A percentile compares a stretch with the other conserved stretches of the same genome.
phyloP scores from a whole-genome alignment of 2,888 invertebrate species.

The Caenorhabditis sp. region DNA sequence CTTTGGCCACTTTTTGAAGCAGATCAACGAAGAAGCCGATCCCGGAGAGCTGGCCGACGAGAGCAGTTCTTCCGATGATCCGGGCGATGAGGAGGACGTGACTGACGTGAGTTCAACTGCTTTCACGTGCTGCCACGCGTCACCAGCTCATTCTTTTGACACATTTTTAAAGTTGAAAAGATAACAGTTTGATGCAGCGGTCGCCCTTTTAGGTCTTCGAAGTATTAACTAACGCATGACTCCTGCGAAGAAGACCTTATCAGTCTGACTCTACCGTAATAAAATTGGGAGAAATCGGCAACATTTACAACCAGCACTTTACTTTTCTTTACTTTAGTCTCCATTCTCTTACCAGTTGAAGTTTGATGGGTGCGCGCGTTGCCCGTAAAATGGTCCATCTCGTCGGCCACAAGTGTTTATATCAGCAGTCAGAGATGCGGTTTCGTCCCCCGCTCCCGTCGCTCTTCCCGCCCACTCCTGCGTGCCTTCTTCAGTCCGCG shows the following conservation, averaged over 20 bases:
- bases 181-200: neutral
- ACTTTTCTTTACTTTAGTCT: neutral
- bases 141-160: no score
- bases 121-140: neutral
- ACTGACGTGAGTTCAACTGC: conserved; percentile 5
- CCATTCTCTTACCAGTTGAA: neutral
- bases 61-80: conserved; percentile 38
- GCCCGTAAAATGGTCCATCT: neutral
- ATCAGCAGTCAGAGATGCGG: neutral
- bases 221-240: neutral
- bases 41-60: conserved; percentile 26
- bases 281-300: neutral
- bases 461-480: neutral
- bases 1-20: conserved; percentile 37
- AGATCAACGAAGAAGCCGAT: conserved; percentile 21
- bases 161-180: no score
- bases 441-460: neutral
- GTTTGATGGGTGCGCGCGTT: neutral
- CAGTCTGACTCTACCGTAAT: neutral
- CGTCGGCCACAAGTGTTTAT: neutral
- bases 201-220: neutral
- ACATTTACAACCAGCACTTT: neutral
- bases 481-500: neutral
- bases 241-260: neutral
- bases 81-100: conserved; percentile 5